These are phyloP conservation scores for Macropus fuliginosus DNA, from an alignment of 2,797 vertebrate species.

Conservation along the genomic window DNA sequence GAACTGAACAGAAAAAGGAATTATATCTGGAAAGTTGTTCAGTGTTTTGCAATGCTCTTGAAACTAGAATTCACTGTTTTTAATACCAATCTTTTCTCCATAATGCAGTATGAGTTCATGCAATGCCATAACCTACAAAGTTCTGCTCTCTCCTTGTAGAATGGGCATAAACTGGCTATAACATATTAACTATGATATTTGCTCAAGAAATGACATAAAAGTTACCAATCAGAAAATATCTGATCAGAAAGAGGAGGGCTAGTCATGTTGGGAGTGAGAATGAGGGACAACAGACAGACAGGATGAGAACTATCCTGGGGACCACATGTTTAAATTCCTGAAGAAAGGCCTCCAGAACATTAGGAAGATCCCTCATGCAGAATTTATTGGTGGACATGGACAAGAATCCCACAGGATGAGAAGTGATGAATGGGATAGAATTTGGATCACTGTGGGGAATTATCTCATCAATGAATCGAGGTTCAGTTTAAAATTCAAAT, in stretches of 20 bases:
- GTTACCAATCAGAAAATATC: neutral
- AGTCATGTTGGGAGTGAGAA: neutral
- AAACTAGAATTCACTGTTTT: neutral
- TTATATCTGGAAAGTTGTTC: neutral
- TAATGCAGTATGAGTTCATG: neutral
- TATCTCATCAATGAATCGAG: neutral
- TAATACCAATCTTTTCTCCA: neutral
- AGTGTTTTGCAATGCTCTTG: neutral
- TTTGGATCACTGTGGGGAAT: neutral
- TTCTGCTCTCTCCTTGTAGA: neutral
- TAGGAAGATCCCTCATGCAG: neutral
- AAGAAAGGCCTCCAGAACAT: neutral
- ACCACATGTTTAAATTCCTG: neutral
- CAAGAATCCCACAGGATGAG: neutral
- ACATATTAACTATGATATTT: neutral
- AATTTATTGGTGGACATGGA: neutral
- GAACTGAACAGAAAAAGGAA: neutral
- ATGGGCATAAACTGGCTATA: neutral
- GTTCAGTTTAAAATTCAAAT: neutral
- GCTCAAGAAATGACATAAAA: neutral
- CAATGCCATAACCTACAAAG: neutral
- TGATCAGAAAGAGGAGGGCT: neutral
- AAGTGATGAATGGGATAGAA: neutral
- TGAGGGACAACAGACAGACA: neutral
- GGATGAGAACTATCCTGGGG: neutral